Evolutionary conservation across 2,888 invertebrate species (phyloP), one percentile per base, ranked within the genome.

Genomic region (Cheilosia soror): DNA sequence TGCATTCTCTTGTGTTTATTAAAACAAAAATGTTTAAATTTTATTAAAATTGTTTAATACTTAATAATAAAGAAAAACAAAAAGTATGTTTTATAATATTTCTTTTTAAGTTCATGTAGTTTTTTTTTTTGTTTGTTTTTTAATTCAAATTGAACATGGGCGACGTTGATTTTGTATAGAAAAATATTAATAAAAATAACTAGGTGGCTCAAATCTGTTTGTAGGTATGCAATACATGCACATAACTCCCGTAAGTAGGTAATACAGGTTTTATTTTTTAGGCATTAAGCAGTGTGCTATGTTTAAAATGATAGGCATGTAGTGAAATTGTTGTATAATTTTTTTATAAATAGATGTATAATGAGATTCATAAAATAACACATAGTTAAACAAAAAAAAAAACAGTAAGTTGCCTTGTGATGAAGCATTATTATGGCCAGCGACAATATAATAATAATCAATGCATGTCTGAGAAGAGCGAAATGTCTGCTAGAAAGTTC

Each of bases 341-440:
- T 58, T 31, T 42, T 57, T 49, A 47, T 15, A 57, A 60, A 55
- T 33, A 63, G 33, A 58, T 60, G 65, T 44, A 11, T 37, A 29
- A 33, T 79, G 79, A 73, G 66, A 79, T 73, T 79, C 66, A 5
- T 72, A 42, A 72, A 51, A 71, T 58, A 49, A 25, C 33, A 62
- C 31, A 63, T n/a, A 27, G 15, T 15, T 5, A 37, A 68, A 5
- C 44, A 57, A 49, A 31, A 65, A 4, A 4, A 13, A 7, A 40
- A 9, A 13, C 11, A 66, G 29, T 29, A n/a, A 57, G 57, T 57
- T 57, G 57, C 57, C 44, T 55, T 20, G 1, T 55, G 29, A 44
- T 55, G 29, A 44, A 66, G 55, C 53, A 27, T 51, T 51, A 27
- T 53, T 4, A 68, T 31, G 20, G 20, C 6, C 20, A 2, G 20